Evolutionary conservation across 2,113 vertebrate species (phyloP).

Genomic region (Phalacrocorax carbo): DNA sequence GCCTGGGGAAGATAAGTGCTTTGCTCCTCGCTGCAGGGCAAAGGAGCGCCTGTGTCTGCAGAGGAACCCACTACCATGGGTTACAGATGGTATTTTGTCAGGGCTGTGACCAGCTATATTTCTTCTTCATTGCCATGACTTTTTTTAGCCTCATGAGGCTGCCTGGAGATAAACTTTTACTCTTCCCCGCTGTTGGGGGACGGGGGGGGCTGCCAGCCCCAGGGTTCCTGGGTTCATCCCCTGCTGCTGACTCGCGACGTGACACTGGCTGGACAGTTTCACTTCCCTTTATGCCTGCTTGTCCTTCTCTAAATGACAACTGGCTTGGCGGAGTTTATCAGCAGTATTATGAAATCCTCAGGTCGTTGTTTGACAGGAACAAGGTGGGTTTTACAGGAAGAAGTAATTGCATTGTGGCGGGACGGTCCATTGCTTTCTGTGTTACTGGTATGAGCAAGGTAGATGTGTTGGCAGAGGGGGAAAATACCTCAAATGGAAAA

Average conservation of each 20-base stretch:
- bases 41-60: background rate
- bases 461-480: rapidly evolving
- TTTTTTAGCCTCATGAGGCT: background rate
- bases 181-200: rapidly evolving
- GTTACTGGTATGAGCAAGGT: background rate
- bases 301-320: background rate
- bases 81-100: background rate
- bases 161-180: background rate
- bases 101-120: background rate
- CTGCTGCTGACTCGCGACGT: background rate
- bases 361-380: background rate
- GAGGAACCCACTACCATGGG: background rate
- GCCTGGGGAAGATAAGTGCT: background rate
- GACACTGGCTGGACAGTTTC: background rate
- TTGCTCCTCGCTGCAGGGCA: background rate
- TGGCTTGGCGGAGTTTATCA: background rate
- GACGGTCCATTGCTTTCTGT: background rate
- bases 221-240: background rate
- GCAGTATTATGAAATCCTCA: background rate
- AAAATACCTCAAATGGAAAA: background rate
- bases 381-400: background rate
- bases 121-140: background rate
- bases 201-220: background rate
- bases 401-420: rapidly evolving
- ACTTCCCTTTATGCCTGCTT: background rate